Percentiles rank a stretch among this genome's conserved stretches.
Conservation (phyloP, 2,797 vertebrate species). For the Microhierax caerulescens region DNA sequence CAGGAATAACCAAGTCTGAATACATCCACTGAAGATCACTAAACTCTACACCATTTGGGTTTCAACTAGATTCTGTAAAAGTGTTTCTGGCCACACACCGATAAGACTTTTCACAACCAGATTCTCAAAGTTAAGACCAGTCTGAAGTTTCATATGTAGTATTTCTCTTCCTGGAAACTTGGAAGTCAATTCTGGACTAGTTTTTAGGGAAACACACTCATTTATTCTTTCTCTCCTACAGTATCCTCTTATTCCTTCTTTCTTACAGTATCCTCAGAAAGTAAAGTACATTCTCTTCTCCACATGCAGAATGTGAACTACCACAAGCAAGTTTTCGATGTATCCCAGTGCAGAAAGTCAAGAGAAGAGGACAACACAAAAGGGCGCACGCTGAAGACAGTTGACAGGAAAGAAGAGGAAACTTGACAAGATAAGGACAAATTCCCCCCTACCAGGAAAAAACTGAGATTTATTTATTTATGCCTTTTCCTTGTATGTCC, state of each 20-base stretch:
- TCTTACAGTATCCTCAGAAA: background rate
- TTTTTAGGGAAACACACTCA: background rate
- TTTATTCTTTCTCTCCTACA: background rate
- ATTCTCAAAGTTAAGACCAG: background rate
- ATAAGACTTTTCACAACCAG: background rate
- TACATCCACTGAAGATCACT: background rate
- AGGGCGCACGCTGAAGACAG: background rate
- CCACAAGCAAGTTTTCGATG: background rate
- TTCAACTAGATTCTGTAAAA: background rate
- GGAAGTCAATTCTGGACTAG: background rate
- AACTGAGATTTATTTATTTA: background rate
- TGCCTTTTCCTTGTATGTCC: background rate
- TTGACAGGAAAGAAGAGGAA: background rate
- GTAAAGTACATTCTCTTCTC: background rate
- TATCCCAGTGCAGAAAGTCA: background rate
- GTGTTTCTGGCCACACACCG: background rate
- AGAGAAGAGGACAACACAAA: background rate
- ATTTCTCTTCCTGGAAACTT: background rate
- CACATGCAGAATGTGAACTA: background rate
- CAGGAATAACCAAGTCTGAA: conserved; percentile 35
- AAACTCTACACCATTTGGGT: background rate
- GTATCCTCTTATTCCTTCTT: background rate
- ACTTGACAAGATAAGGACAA: background rate
- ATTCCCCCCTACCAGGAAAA: background rate
- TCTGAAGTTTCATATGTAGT: background rate